Evolutionary conservation across 92 coral and sea anemone genomes (phyloP).

Genomic region (Blastomussa wellsi): DNA sequence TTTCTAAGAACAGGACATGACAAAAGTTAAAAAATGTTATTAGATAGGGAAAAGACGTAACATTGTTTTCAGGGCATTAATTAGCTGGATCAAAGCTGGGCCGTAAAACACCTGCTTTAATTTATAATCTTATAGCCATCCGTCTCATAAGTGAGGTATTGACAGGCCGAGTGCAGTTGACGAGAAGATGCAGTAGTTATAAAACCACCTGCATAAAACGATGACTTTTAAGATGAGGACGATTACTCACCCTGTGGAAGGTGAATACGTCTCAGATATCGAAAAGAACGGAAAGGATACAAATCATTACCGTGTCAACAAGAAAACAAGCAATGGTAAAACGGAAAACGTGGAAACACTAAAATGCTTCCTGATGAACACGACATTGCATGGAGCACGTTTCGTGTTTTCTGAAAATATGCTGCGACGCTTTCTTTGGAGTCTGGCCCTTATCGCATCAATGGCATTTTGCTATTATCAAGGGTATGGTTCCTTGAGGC

Average conservation of each 20-base stretch:
- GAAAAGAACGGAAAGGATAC: background rate
- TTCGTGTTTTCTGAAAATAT: conserved; percentile 1
- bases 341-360: background rate
- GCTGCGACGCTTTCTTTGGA: conserved; percentile 10
- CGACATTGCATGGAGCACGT: conserved; percentile 23
- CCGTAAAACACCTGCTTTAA: too few relatives aligned
- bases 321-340: background rate
- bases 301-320: background rate
- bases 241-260: background rate
- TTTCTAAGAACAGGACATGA: background rate
- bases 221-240: background rate
- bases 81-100: too few relatives aligned
- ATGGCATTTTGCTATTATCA: background rate
- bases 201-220: background rate
- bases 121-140: background rate
- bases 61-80: background rate
- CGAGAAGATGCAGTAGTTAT: background rate
- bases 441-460: background rate
- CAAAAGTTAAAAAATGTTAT: background rate
- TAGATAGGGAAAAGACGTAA: background rate
- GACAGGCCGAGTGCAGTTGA: background rate
- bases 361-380: conserved; percentile 7
- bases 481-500: background rate
- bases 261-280: background rate
- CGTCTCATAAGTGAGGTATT: background rate